Evolutionary conservation across 2,113 vertebrate species (phyloP).

Genomic region (Mungos mungo): DNA sequence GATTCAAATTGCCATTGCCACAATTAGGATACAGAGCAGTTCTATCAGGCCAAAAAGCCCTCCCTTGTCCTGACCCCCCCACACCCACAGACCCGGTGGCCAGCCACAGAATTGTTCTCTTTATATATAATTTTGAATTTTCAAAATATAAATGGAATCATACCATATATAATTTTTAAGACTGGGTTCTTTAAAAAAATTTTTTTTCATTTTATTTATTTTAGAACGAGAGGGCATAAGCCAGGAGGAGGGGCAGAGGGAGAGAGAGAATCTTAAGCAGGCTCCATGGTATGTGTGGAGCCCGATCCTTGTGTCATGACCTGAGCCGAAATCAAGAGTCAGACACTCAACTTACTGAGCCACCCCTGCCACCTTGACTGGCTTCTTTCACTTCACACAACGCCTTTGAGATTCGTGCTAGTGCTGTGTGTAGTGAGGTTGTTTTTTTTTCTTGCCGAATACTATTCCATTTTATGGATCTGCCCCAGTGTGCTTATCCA

Average conservation of each 20-base stretch:
- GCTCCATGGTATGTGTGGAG: too few relatives aligned
- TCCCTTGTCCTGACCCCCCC: not conserved
- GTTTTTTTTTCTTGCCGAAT: not conserved
- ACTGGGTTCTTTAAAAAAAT: not conserved
- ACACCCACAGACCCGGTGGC: too few relatives aligned
- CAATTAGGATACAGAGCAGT: not conserved
- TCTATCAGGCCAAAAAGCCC: not conserved
- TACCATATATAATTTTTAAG: not conserved
- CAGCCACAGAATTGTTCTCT: not conserved
- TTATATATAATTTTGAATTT: not conserved
- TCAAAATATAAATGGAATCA: not conserved
- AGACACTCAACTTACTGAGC: too few relatives aligned
- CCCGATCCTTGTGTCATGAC: too few relatives aligned
- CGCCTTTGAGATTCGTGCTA: not conserved
- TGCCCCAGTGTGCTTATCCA: not conserved
- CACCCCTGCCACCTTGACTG: not conserved
- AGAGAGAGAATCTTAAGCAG: too few relatives aligned
- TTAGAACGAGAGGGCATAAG: too few relatives aligned
- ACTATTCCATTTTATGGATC: not conserved
- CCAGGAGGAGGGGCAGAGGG: too few relatives aligned
- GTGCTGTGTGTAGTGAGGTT: not conserved
- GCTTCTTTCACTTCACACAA: not conserved
- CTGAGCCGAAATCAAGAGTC: too few relatives aligned
- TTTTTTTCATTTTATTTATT: too few relatives aligned
- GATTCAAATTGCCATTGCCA: not conserved